These are phyloP conservation scores for Tribolium madens DNA, from an alignment of 1,140 invertebrate species.

Conservation along the genomic window DNA sequence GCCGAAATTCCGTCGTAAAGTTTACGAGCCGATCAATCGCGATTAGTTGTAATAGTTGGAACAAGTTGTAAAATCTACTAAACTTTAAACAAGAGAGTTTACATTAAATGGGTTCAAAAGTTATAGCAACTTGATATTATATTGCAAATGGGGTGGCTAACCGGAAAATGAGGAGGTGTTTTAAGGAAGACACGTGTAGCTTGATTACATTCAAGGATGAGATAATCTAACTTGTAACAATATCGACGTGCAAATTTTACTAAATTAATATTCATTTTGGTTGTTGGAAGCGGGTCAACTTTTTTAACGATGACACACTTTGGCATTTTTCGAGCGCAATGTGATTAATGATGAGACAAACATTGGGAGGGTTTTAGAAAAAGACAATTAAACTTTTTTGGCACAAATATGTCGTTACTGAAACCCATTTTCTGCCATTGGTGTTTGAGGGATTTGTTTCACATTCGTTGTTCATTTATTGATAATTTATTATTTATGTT, in stretches of 20 bases:
- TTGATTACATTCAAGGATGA: not conserved
- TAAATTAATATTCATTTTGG: not conserved
- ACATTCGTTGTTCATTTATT: too few species aligned
- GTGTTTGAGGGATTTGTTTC: too few species aligned
- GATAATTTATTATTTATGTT: too few species aligned
- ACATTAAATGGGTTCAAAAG: not conserved
- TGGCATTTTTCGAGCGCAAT: too few species aligned
- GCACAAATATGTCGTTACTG: too few species aligned
- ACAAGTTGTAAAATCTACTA: not conserved
- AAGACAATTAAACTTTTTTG: too few species aligned
- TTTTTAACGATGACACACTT: not conserved
- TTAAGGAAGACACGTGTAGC: not conserved
- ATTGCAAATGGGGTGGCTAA: not conserved
- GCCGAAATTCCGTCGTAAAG: not conserved
- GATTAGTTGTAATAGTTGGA: not conserved
- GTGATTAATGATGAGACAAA: too few species aligned
- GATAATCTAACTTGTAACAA: not conserved
- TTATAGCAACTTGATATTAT: not conserved
- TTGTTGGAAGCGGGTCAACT: not conserved
- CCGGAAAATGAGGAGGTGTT: not conserved
- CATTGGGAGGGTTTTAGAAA: too few species aligned
- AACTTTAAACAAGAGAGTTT: not conserved
- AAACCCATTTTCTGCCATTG: too few species aligned
- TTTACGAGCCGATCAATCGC: not conserved
- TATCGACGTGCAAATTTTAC: not conserved